Conservation (phyloP, 2,113 vertebrate species). For the Conger conger region DNA sequence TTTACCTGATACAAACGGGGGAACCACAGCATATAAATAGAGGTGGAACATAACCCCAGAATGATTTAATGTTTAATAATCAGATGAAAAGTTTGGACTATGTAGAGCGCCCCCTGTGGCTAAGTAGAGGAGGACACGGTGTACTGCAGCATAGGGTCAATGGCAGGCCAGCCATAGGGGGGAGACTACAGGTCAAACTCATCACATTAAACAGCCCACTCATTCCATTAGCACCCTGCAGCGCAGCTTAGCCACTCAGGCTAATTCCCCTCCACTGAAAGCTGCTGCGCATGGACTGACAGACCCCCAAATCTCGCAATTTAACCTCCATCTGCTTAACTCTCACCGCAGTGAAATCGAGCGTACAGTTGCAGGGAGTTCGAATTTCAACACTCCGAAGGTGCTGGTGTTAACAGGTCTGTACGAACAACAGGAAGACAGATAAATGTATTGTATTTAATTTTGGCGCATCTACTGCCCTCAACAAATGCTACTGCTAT, state of each 20-base stretch:
- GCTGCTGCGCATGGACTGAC: neutral
- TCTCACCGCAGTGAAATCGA: neutral
- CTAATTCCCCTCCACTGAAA: neutral
- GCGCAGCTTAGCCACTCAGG: neutral
- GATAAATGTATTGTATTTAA: too few species aligned
- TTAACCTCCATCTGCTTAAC: neutral
- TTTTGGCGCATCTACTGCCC: too few species aligned
- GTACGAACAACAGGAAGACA: too few species aligned
- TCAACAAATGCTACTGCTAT: too few species aligned
- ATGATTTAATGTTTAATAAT: neutral
- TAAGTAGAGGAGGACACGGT: neutral
- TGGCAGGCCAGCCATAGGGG: neutral
- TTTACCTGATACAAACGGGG: neutral
- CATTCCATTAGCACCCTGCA: neutral
- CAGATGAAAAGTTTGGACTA: neutral
- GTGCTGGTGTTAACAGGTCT: too few species aligned
- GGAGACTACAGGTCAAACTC: neutral
- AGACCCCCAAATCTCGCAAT: neutral
- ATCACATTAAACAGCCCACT: neutral
- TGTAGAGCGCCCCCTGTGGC: constrained; percentile 25
- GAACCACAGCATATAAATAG: neutral
- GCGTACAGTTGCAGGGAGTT: too few species aligned
- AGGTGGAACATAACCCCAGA: neutral
- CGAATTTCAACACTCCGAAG: too few species aligned
- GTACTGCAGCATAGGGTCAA: neutral